Evolutionary conservation across 2,113 vertebrate genomes (phyloP).

Genomic region (Sporophila hypoxantha): DNA sequence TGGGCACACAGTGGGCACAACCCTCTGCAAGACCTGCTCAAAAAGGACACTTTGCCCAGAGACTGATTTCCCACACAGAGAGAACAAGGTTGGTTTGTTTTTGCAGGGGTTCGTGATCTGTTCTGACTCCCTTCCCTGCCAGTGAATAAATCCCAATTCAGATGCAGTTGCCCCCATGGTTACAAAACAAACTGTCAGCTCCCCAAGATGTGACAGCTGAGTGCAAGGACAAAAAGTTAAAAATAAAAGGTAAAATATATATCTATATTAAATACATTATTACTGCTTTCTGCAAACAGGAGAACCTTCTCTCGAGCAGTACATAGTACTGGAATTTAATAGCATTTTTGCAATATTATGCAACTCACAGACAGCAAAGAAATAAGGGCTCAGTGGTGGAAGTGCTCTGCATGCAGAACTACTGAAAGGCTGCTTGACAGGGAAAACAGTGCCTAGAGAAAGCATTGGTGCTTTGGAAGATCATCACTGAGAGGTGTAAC

Average conservation of each 20-base stretch:
- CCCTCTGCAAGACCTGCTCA: not conserved
- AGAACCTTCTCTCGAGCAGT: not conserved
- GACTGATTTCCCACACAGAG: not conserved
- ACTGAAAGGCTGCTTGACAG: not conserved
- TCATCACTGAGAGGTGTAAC: not conserved
- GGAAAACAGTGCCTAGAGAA: not conserved
- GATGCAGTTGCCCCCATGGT: not conserved
- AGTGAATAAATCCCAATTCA: not conserved
- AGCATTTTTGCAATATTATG: not conserved
- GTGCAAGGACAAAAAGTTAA: not conserved
- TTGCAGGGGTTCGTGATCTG: not conserved
- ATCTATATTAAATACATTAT: not conserved
- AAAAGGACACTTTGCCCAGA: not conserved
- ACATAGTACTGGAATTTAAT: not conserved
- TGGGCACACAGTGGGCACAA: not conserved
- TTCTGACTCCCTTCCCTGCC: not conserved
- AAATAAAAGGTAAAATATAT: not conserved
- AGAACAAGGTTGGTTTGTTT: slow-evolving; percentile 6
- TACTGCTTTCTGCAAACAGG: not conserved
- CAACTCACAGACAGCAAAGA: not conserved
- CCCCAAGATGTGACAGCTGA: not conserved
- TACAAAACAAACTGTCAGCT: not conserved
- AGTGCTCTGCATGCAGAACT: not conserved
- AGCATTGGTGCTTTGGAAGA: not conserved
- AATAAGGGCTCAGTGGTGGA: not conserved